These are phyloP conservation scores for Mamestra brassicae DNA, from an alignment of 2,888 invertebrate species.

Conservation along the genomic window DNA sequence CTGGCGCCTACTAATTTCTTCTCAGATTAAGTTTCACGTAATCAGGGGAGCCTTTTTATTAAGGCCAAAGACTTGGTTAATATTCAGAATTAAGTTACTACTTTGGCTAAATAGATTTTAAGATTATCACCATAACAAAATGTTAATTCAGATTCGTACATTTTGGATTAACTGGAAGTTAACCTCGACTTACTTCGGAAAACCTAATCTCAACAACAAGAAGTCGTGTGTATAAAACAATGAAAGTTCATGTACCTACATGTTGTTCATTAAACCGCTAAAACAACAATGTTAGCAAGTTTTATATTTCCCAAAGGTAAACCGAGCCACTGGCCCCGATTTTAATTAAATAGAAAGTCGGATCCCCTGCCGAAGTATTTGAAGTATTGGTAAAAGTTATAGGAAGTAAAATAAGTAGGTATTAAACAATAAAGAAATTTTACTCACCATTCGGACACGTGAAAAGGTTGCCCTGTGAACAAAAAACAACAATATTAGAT, in stretches of 20 bases:
- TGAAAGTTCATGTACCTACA: slow-evolving; percentile 47
- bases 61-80: slow-evolving; percentile 13
- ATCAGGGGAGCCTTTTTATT: slow-evolving; percentile 47
- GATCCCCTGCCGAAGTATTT: slow-evolving; percentile 54
- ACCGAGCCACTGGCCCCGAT: slow-evolving; percentile 47
- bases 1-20: slow-evolving; percentile 51
- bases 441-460: slow-evolving; percentile 94
- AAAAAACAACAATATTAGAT: slow-evolving; percentile 63
- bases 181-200: slow-evolving; percentile 6
- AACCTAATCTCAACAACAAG: slow-evolving; percentile 24
- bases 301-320: slow-evolving; percentile 68
- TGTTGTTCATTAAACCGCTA: slow-evolving; percentile 61
- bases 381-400: slow-evolving; percentile 65
- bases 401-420: slow-evolving; percentile 51
- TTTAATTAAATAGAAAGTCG: slow-evolving; percentile 68
- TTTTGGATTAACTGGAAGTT: neutral
- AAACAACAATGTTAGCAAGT: slow-evolving; percentile 63
- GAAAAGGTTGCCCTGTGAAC: slow-evolving; percentile 92
- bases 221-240: slow-evolving; percentile 32
- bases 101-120: slow-evolving; percentile 10
- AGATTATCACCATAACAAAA: neutral
- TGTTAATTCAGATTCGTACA: neutral
- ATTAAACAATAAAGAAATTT: slow-evolving; percentile 59
- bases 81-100: slow-evolving; percentile 24
- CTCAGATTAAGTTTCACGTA: slow-evolving; percentile 51